These are phyloP conservation scores for Istiophorus platypterus DNA, from an alignment of 2,113 vertebrate species.

Conservation along the genomic window DNA sequence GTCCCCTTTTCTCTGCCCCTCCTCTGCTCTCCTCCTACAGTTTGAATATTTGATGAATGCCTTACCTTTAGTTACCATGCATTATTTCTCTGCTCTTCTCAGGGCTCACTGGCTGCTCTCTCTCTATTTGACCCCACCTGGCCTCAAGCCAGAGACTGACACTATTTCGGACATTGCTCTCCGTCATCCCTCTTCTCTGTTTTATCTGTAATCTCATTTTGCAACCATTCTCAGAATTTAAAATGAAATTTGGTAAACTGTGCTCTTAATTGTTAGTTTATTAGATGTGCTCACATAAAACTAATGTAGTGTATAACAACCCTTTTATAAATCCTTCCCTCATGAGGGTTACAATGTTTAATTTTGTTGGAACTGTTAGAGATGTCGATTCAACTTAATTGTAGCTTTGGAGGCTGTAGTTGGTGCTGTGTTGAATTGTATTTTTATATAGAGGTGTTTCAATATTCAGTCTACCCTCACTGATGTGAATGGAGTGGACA, in stretches of 20 bases:
- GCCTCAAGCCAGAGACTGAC: slow-evolving; percentile 62
- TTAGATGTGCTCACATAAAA: no score
- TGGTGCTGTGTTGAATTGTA: not conserved
- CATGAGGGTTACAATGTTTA: not conserved
- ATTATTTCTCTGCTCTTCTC: slow-evolving; percentile 86
- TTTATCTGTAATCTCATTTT: slow-evolving; percentile 24
- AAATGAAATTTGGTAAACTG: not conserved
- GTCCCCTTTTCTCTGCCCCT: slow-evolving; percentile 53
- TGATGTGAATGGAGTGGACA: not conserved
- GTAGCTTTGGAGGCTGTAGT: no score
- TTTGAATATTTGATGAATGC: slow-evolving; percentile 86
- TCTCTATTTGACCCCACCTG: slow-evolving; percentile 62
- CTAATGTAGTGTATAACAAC: not conserved
- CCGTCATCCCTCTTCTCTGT: slow-evolving; percentile 31
- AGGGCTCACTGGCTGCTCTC: slow-evolving; percentile 75
- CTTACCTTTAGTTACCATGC: slow-evolving; percentile 90
- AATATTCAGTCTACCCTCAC: not conserved
- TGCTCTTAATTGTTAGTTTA: not conserved
- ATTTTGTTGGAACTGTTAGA: not conserved
- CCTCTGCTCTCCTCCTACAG: slow-evolving; percentile 68
- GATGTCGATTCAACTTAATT: not conserved
- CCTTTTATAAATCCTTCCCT: not conserved
- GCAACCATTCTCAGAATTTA: slow-evolving; percentile 1
- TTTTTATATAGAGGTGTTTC: not conserved
- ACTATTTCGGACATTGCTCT: slow-evolving; percentile 48